Base-by-base conservation (phyloP, 2,797 vertebrate genomes). In the Eulemur coronatus region DNA sequence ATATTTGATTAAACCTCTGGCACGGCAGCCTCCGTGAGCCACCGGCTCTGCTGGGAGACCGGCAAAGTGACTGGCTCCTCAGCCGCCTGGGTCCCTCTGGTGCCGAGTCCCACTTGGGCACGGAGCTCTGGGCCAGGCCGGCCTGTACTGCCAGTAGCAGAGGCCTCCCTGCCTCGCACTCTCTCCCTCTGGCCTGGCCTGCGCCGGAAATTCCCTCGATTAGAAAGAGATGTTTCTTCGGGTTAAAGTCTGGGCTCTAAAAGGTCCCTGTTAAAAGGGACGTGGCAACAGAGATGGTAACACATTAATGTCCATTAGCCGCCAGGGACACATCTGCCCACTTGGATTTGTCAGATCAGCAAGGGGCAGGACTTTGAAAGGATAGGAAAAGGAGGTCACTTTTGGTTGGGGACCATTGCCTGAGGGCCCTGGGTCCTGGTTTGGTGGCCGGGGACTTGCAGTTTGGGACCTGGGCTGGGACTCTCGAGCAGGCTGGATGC, bases 1-100 rank as follows among this genome's bases (percentile, higher is more conserved):
- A 98, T 97, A 97, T 96, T 98, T 97, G 97, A 98, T 98, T 98
- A 98, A 98, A 96, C 85, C 90, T 98, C 96, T 97, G 96, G 93
- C 96, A 80, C 63, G 38, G 92, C 96, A 93, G 96, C 82, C 97
- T 88, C 89, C 67, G 81, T 91, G 96, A 97, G 93, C 61, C 17
- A 2, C 38, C 2, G 30, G 52, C 35, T 61, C 63, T 65, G 20
- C 55, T 35, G 70, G 86, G 86, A 91, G 61, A 33, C 11, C 0
- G 3, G 59, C 26, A 46, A 50, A 63, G 46, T 26, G 52, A 73
- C 6, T 2, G 7, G 72, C 12, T 52, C 6, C 10, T 67, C 15
- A 0, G 30, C 38, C n/a, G 55, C 28, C 26, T 7, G 76, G 30
- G 59, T 28, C 41, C 69, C 80, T 35, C 26, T 38, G 24, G 65